Evolutionary conservation across 2,797 vertebrate genomes (phyloP), one percentile per base, ranked within the genome.

Genomic region (Sebastolobus altivelis): DNA sequence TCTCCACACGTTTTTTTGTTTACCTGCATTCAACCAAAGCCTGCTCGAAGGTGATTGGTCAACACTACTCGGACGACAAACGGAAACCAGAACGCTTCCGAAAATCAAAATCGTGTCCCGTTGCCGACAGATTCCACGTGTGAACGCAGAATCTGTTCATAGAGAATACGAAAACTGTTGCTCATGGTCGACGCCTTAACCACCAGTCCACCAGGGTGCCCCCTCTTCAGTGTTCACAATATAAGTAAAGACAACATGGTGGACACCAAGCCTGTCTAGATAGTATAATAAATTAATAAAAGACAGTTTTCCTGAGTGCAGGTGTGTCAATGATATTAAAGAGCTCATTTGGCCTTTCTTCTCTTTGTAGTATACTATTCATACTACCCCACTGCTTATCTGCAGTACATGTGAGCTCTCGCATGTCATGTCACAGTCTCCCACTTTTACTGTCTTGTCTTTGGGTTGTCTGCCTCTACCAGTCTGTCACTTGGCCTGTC

Each of bases 331-430:
- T 46, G 84, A 83, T 78, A 79, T 90, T 77, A 72, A 65, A 40
- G 12, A 60, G 55, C 59, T 70, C 66, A 29, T 77, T 82, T 86
- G 27, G 75, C 69, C 69, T 87, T 75, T 80, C 54, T 70, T 75
- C 27, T 81, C 75, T 86, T 86, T 89, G 87, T 91, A 89, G 94
- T 93, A 16, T 25, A 35, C 20, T 18, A 6, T 25, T 43, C 25
- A 52, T 93, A 91, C 88, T 81, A 77, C 46, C 75, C 55, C 71
- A 27, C 71, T 75, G 37, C 31, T 31, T 66, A 14, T 79, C 25
- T 25, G 25, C 25, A 25, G 68, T 73, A 56, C 60, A 78, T 90
- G 29, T 88, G 61, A 60, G 60, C 81, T 73, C 12, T 86, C 25
- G 25, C 25, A 25, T 25, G 25, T 25, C 25, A 25, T 25, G 25